These are phyloP conservation scores for Drosophila sordidula DNA, from an alignment of 2,888 invertebrate genomes.

Conservation along the genomic window DNA sequence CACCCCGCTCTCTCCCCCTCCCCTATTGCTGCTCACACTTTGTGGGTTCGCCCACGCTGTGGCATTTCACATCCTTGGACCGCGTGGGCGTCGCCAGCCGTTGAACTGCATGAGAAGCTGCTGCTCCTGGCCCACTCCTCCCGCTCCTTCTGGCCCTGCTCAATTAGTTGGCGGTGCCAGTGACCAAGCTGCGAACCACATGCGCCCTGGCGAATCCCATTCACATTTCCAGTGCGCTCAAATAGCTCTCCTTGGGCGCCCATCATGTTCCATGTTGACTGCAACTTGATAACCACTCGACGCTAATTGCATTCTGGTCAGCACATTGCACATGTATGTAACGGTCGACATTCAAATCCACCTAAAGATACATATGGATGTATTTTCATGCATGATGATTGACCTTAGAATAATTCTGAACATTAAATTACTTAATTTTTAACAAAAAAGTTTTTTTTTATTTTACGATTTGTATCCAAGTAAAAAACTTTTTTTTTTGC, in stretches of 20 bases:
- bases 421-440: too few species aligned
- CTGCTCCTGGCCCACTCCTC: constrained; percentile 13
- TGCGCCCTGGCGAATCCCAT: constrained; percentile 29
- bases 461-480: too few species aligned
- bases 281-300: constrained; percentile 49
- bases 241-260: constrained; percentile 1
- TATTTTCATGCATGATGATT: too few species aligned
- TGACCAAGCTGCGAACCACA: constrained; percentile 25
- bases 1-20: background rate
- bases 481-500: too few species aligned
- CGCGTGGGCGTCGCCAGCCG: constrained; percentile 45
- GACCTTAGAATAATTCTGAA: too few species aligned
- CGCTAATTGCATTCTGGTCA: constrained; percentile 56
- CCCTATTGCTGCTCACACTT: background rate
- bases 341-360: background rate
- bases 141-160: background rate
- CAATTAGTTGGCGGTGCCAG: constrained; percentile 16
- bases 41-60: constrained; percentile 35
- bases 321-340: background rate
- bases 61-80: constrained; percentile 34
- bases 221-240: constrained; percentile 4
- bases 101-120: constrained; percentile 38
- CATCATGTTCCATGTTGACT: constrained; percentile 20
- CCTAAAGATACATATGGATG: background rate
- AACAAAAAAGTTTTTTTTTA: too few species aligned